Conservation (phyloP, 1,140 invertebrate species). For the Drosophila hydei region DNA sequence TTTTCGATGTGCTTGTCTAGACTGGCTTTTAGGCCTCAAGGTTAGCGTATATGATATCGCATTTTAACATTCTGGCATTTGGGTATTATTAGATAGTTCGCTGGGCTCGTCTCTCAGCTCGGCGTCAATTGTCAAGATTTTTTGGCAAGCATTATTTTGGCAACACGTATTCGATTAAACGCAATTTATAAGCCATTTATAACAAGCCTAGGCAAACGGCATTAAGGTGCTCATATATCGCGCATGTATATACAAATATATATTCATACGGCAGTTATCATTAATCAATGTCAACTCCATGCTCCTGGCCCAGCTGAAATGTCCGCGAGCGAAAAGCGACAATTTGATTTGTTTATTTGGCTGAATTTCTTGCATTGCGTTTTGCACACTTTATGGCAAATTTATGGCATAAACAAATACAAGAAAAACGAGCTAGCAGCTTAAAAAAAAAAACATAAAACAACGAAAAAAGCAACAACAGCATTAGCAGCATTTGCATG, state of each 20-base stretch:
- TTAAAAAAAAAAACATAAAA: constrained; percentile 5
- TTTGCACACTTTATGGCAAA: constrained; percentile 68
- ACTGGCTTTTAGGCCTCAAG: constrained; percentile 43
- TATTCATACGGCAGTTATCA: constrained; percentile 26
- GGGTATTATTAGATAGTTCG: constrained; percentile 50
- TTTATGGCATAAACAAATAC: constrained; percentile 82
- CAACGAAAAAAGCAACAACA: constrained; percentile 20
- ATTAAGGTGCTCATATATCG: constrained; percentile 16
- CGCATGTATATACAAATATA: background rate
- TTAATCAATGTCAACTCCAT: constrained; percentile 64
- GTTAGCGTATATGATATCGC: constrained; percentile 26
- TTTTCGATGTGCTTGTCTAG: constrained; percentile 2
- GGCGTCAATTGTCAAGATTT: constrained; percentile 23
- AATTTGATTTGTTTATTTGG: constrained; percentile 80
- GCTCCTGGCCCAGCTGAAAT: constrained; percentile 19
- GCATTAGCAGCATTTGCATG: constrained; percentile 62
- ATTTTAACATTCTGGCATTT: constrained; percentile 56
- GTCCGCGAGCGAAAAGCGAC: constrained; percentile 47
- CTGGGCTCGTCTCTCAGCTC: constrained; percentile 24
- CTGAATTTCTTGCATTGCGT: constrained; percentile 44
- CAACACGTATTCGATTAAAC: constrained; percentile 36
- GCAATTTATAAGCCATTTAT: constrained; percentile 45
- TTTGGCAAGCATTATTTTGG: constrained; percentile 43
- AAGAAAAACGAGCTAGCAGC: constrained; percentile 58
- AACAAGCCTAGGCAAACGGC: constrained; percentile 30